Percentiles rank a stretch among this genome's conserved stretches.
Evolutionary conservation across 2,888 invertebrate genomes (phyloP).

Genomic region (Schizaphis graminum): DNA sequence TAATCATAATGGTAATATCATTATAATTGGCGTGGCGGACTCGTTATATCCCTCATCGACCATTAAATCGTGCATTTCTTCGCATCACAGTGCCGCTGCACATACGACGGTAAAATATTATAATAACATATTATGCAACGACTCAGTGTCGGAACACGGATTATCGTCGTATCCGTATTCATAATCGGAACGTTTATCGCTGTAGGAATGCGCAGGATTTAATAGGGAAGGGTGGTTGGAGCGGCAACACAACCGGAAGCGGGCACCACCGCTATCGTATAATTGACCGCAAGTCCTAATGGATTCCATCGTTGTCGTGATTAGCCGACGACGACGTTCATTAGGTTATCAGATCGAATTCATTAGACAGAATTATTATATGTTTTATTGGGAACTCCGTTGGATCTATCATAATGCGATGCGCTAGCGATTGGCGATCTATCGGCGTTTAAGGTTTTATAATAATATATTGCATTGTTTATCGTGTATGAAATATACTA

Average conservation of each 20-base stretch:
- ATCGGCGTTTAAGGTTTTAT: background rate
- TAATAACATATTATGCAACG: slow-evolving; percentile 17
- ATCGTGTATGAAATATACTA: background rate
- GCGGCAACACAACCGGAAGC: slow-evolving; percentile 49
- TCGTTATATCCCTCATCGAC: background rate
- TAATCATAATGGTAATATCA: background rate
- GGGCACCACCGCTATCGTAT: background rate
- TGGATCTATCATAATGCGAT: slow-evolving; percentile 11
- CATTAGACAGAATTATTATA: slow-evolving; percentile 62
- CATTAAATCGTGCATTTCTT: background rate
- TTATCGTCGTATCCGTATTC: background rate
- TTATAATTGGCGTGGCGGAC: background rate
- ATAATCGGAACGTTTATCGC: slow-evolving; percentile 31
- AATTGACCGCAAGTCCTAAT: slow-evolving; percentile 41
- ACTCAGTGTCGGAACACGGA: slow-evolving; percentile 36
- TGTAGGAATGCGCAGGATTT: background rate
- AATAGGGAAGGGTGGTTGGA: background rate
- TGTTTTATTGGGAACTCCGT: slow-evolving; percentile 38
- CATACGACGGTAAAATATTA: background rate
- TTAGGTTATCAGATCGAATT: slow-evolving; percentile 63
- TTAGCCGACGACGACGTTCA: slow-evolving; percentile 43
- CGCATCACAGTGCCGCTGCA: background rate
- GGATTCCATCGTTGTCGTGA: slow-evolving; percentile 31
- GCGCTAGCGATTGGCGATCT: slow-evolving; percentile 7
- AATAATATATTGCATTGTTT: background rate